A percentile compares a stretch with the other conserved stretches of the same genome.
Conservation (phyloP, 2,888 invertebrate genomes). For the Ornithoptera alexandrae region DNA sequence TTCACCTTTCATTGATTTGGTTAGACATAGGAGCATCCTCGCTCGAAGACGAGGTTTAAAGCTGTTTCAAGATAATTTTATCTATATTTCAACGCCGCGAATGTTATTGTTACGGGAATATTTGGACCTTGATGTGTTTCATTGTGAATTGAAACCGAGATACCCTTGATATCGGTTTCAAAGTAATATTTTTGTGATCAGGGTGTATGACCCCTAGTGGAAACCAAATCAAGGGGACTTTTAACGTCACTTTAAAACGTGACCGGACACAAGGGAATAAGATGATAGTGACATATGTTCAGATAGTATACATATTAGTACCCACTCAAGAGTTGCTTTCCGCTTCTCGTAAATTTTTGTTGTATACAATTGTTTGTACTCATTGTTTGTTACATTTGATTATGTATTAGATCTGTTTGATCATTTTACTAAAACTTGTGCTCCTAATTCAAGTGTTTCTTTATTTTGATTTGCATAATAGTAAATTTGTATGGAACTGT, state of each 20-base stretch:
- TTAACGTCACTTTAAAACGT: constrained; percentile 85
- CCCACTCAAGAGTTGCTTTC: too few species aligned
- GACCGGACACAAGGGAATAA: constrained; percentile 77
- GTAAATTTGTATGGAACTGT: too few species aligned
- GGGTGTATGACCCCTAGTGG: constrained; percentile 84
- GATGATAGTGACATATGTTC: constrained; percentile 38
- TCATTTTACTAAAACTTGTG: too few species aligned
- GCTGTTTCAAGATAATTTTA: not conserved
- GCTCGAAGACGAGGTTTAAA: not conserved
- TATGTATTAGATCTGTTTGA: too few species aligned
- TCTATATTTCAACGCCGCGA: not conserved
- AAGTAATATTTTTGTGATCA: constrained; percentile 43
- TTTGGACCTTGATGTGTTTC: constrained; percentile 8
- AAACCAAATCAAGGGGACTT: constrained; percentile 89
- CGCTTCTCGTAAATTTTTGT: too few species aligned
- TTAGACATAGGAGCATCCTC: constrained; percentile 13
- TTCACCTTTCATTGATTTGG: constrained; percentile 34
- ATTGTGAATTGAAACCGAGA: constrained; percentile 30
- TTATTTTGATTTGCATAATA: too few species aligned
- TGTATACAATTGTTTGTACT: too few species aligned
- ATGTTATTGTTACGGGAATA: constrained; percentile 1
- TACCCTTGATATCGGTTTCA: constrained; percentile 54
- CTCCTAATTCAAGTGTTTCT: too few species aligned
- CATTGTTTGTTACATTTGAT: too few species aligned
- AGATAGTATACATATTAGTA: too few species aligned